Evolutionary conservation across 2,888 invertebrate species (phyloP).

Genomic region (Xanthia icteritia): DNA sequence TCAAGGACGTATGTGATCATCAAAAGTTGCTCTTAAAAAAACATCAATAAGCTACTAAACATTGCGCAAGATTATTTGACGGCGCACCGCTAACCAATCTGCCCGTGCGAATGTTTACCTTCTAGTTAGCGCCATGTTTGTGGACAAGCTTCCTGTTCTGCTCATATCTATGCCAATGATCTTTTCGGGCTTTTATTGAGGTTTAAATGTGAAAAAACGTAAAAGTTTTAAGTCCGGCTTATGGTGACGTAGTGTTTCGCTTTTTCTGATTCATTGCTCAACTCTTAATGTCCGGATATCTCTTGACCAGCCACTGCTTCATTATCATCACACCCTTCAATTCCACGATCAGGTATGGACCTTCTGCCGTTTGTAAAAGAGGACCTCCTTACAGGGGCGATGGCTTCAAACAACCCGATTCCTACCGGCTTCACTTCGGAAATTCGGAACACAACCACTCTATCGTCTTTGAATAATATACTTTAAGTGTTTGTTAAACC

Average conservation of each 20-base stretch:
- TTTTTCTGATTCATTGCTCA: background rate
- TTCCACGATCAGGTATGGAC: no score
- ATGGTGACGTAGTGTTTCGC: background rate
- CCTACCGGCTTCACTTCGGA: no score
- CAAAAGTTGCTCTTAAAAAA: constrained; percentile 12
- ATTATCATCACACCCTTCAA: no score
- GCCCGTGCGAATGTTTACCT: constrained; percentile 39
- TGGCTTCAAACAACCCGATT: no score
- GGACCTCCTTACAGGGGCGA: no score
- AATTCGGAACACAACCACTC: no score
- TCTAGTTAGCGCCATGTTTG: constrained; percentile 23
- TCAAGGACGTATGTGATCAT: constrained; percentile 27
- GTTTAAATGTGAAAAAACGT: no score
- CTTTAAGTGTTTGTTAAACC: no score
- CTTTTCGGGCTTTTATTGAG: background rate
- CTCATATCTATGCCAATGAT: constrained; percentile 6
- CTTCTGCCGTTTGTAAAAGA: no score
- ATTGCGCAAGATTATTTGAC: constrained; percentile 40
- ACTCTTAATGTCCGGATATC: no score
- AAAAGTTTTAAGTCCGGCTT: background rate
- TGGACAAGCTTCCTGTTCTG: constrained; percentile 31
- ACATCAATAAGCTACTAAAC: constrained; percentile 3
- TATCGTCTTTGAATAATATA: no score
- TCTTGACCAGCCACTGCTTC: background rate
- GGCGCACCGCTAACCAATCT: constrained; percentile 35